A percentile compares a stretch with the other conserved stretches of the same genome.
Evolutionary conservation across 2,797 vertebrate genomes (phyloP).

Genomic region (Adrianichthys oophorus): DNA sequence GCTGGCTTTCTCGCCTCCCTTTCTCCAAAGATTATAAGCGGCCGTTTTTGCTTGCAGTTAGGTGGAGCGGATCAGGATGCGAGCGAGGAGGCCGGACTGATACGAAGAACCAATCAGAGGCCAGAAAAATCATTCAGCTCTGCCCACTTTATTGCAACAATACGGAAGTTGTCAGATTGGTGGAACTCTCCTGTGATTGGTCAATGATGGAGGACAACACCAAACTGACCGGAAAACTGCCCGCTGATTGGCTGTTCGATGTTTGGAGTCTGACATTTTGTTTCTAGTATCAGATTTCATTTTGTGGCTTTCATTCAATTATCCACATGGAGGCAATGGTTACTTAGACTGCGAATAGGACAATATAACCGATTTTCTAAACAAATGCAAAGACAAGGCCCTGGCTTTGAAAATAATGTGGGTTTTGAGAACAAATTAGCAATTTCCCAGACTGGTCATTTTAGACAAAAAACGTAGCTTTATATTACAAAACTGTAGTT

Average conservation of each 20-base stretch:
- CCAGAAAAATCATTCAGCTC: neutral
- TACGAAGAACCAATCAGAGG: slow-evolving; percentile 55
- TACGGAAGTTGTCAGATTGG: slow-evolving; percentile 42
- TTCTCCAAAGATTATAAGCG: slow-evolving; percentile 48
- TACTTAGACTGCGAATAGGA: no score
- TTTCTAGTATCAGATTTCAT: slow-evolving; percentile 74
- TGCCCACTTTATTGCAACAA: slow-evolving; percentile 47
- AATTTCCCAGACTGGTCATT: no score
- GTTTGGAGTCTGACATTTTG: slow-evolving; percentile 72
- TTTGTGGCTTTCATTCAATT: slow-evolving; percentile 46
- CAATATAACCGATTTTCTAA: no score
- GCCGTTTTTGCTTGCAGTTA: slow-evolving; percentile 68
- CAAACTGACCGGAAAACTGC: slow-evolving; percentile 41
- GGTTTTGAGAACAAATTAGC: no score
- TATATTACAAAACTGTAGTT: no score
- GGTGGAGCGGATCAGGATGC: slow-evolving; percentile 27
- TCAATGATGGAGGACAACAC: neutral
- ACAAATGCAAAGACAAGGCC: no score
- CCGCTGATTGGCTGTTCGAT: slow-evolving; percentile 56
- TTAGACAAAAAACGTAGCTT: no score
- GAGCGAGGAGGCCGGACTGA: neutral
- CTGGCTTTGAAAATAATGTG: no score
- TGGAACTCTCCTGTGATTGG: slow-evolving; percentile 57
- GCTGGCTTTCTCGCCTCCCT: slow-evolving; percentile 5
- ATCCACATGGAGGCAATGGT: neutral